Conservation (phyloP, 1,140 invertebrate species). For the Alviniconcha marisindica region DNA sequence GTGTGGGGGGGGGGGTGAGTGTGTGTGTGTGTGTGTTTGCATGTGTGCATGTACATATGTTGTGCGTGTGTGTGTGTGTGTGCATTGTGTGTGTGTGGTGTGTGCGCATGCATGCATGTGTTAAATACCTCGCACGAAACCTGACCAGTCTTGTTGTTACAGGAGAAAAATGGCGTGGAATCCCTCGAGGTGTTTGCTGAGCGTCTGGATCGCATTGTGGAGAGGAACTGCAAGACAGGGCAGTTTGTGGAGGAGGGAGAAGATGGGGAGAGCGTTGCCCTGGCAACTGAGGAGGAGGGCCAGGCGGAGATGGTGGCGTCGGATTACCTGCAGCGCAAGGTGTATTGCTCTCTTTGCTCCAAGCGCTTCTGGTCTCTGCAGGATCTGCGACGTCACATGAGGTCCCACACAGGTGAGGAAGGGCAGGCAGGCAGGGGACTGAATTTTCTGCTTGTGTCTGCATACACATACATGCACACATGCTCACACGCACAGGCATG, state of each 20-base stretch:
- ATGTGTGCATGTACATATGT: too few species aligned
- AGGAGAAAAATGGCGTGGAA: conserved; percentile 69
- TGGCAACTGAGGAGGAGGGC: conserved; percentile 77
- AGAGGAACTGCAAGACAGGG: conserved; percentile 59
- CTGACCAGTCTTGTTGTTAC: too few species aligned
- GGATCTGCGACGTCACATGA: conserved; percentile 93
- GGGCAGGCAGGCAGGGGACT: neutral
- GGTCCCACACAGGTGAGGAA: conserved; percentile 76
- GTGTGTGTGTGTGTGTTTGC: neutral
- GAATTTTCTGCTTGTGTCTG: too few species aligned
- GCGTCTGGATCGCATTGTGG: conserved; percentile 68
- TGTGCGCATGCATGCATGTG: too few species aligned
- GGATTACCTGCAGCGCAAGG: conserved; percentile 92
- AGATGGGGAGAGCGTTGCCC: conserved; percentile 63
- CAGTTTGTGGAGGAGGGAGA: conserved; percentile 76
- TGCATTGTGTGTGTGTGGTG: neutral
- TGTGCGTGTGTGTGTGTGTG: neutral
- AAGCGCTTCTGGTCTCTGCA: conserved; percentile 95
- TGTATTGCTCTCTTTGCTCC: conserved; percentile 86
- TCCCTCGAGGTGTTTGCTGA: conserved; percentile 61
- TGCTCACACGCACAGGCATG: too few species aligned
- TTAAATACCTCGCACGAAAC: too few species aligned
- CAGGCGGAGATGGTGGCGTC: conserved; percentile 77
- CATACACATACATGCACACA: too few species aligned
- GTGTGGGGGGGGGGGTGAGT: too few species aligned